These are phyloP conservation scores for Amphimallon solstitiale DNA, from an alignment of 2,888 invertebrate genomes.

Conservation along the genomic window DNA sequence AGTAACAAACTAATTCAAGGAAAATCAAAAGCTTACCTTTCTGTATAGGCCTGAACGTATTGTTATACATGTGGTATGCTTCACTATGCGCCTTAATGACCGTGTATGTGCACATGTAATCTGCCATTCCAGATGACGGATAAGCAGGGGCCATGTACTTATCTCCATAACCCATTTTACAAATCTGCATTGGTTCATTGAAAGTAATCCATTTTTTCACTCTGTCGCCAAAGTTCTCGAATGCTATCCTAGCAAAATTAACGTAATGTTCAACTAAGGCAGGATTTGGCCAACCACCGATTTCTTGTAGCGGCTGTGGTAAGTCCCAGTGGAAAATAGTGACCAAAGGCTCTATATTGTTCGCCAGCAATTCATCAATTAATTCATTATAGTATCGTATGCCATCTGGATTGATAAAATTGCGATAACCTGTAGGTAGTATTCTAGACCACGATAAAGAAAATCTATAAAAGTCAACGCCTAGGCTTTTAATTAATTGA, in stretches of 20 bases:
- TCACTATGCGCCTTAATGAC: constrained; percentile 33
- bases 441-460: constrained; percentile 72
- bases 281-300: constrained; percentile 56
- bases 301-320: too few relatives aligned
- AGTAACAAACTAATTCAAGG: too few relatives aligned
- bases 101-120: constrained; percentile 36
- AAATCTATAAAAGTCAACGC: constrained; percentile 68
- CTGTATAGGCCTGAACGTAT: constrained; percentile 53
- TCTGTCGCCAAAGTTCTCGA: constrained; percentile 42
- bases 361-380: constrained; percentile 66
- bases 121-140: constrained; percentile 24
- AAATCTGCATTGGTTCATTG: constrained; percentile 46
- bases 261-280: constrained; percentile 66
- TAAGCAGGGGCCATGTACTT: constrained; percentile 30
- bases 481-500: constrained; percentile 70
- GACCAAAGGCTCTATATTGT: constrained; percentile 65
- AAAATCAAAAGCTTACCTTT: constrained; percentile 21
- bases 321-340: constrained; percentile 67
- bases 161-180: constrained; percentile 37
- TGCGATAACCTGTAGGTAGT: constrained; percentile 60
- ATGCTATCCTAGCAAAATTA: constrained; percentile 65
- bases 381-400: constrained; percentile 78
- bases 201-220: constrained; percentile 46
- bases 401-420: constrained; percentile 71
- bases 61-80: constrained; percentile 41